Evolutionary conservation across 2,888 invertebrate genomes (phyloP).

Genomic region (Salpingus planirostris): DNA sequence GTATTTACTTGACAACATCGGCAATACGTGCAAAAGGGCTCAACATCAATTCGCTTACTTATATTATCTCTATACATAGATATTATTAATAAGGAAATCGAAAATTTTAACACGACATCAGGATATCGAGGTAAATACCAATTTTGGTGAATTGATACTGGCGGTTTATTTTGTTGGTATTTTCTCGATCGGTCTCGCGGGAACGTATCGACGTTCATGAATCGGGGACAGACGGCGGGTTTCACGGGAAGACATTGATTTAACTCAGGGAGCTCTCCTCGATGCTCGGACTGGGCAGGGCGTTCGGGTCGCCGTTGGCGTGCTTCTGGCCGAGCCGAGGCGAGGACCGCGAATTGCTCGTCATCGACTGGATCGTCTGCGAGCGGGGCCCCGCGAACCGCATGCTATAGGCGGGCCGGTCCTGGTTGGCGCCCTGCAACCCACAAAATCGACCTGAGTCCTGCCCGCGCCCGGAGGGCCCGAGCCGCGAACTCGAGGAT

Average conservation of each 20-base stretch:
- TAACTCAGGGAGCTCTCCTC: slow-evolving; percentile 35
- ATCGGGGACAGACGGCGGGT: background rate
- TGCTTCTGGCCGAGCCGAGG: slow-evolving; percentile 30
- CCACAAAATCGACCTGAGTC: too few relatives aligned
- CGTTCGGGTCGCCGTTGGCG: slow-evolving; percentile 30
- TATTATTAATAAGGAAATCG: slow-evolving; percentile 13
- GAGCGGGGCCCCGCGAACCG: slow-evolving; percentile 42
- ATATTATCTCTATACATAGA: slow-evolving; percentile 6
- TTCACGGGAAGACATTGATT: slow-evolving; percentile 13
- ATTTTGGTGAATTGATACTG: slow-evolving; percentile 5
- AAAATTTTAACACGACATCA: slow-evolving; percentile 12
- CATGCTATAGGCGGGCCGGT: slow-evolving; percentile 43
- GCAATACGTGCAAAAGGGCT: slow-evolving; percentile 14
- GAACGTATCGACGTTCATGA: too few relatives aligned
- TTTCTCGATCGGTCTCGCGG: background rate
- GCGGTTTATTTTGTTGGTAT: background rate
- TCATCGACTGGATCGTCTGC: slow-evolving; percentile 47
- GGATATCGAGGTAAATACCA: slow-evolving; percentile 10
- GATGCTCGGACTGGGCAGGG: slow-evolving; percentile 28
- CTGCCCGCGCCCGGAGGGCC: too few relatives aligned
- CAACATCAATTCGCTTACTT: slow-evolving; percentile 15
- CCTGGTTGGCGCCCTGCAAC: slow-evolving; percentile 26
- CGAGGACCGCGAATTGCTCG: slow-evolving; percentile 35
- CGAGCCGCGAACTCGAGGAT: too few relatives aligned
- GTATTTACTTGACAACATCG: slow-evolving; percentile 9